Base-by-base conservation (phyloP, 2,797 vertebrate genomes). In the Esox lucius region DNA sequence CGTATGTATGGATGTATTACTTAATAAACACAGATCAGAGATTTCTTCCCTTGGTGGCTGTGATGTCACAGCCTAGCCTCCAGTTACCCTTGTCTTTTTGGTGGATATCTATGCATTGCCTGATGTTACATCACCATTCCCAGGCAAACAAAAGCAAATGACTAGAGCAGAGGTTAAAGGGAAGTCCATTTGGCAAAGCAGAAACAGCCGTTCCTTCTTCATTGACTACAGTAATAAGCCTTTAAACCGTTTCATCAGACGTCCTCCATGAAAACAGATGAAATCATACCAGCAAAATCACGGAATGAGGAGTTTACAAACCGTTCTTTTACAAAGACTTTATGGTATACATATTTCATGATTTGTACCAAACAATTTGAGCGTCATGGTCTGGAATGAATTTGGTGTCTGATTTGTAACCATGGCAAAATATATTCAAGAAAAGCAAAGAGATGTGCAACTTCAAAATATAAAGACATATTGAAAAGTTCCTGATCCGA, bases 101-200 rank as follows among this genome's bases (percentile, higher is more conserved):
- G 15, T 64, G 26, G 61, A 26, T 64, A 16, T 65, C 64, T 65
- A 19, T 2, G 26, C 5, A 1, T 65, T 66, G 2, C 56, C 22
- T 61, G 56, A 61, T 61, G 28, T 19, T 65, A 65, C 64, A 33
- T 65, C 6, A 16, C 28, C 31, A 26, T 70, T 70, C 8, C 16
- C 48, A 48, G 28, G 68, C 6, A 11, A 11, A 33, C 15, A 39
- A 31, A 53, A 19, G 26, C 16, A 19, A 9, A 7, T 11, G 22
- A 68, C 33, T 39, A 51, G 26, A 51, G 68, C 24, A 6, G 15
- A 70, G 68, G 68, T 28, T 70, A 68, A 70, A 70, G 49, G 69
- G 49, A 26, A 70, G 69, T 24, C 42, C 68, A 70, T 16, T 68
- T 17, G 6, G 5, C 61, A 26, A 64, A n/a, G 26, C 62, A 33